Evolutionary conservation across 2,113 vertebrate species (phyloP), one percentile per base, ranked within the genome.

Genomic region (Misgurnus anguillicaudatus): DNA sequence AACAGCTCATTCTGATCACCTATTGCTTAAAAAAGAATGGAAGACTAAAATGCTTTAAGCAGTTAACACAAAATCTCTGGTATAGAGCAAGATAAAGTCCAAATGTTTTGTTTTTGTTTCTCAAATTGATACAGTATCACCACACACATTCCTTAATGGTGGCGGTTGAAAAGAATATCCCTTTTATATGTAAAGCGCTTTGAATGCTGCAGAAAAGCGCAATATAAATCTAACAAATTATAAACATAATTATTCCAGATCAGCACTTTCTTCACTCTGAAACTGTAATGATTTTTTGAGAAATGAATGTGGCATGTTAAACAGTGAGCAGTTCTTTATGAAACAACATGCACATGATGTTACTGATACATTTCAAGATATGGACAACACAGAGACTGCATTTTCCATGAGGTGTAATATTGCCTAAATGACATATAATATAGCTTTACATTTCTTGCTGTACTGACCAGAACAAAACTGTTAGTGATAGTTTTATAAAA

Each of bases 1-100:
- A 65, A 36, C 45, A 39, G 31, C 17, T 6, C 8, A 3, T 76
- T 69, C 10, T 17, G 41, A 38, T 14, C 19, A 38, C 9, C 21
- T 69, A 41, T 6, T 75, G 65, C 77, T 75, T 58, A 58, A 21
- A 19, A 62, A 58, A 21, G 36, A 62, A 66, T 36, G 82, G 78
- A 80, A 80, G 82, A 83, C 78, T 62, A 14, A 14, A 7, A 14
- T 41, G 72, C n/a, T 60, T 64, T 58, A 63, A 69, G 7, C 21
- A 9, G 14, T 66, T 45, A 31, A 69, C 14, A 10, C 45, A 51
- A 6, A 51, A 69, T 21, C 47, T 53, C 14, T 53, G 47, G 14
- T 24, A 13, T 13, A 10, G 9, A 4, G 58, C 24, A 31, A 9
- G 19, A 24, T 13, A 24, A 13, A 31, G 58, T 31, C 16, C 51